These are phyloP conservation scores for Rotaria socialis DNA, from an alignment of 2,888 invertebrate species.

Conservation along the genomic window DNA sequence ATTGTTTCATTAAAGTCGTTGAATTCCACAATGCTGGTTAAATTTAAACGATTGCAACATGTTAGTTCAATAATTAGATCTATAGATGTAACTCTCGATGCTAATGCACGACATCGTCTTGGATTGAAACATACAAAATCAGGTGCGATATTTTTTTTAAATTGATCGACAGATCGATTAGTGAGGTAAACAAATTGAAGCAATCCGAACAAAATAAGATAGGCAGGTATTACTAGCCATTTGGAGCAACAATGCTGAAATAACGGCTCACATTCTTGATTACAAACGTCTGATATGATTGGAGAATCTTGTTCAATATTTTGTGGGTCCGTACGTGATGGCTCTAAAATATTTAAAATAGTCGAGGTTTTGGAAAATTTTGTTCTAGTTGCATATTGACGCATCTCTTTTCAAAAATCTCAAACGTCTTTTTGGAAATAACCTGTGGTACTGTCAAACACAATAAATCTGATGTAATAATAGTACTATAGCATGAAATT, in stretches of 20 bases:
- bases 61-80: background rate
- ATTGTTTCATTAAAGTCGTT: too few species aligned
- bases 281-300: too few species aligned
- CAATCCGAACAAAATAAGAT: background rate
- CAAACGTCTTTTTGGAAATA: too few species aligned
- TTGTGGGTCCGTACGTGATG: too few species aligned
- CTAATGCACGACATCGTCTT: background rate
- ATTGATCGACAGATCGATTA: background rate
- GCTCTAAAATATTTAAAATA: too few species aligned
- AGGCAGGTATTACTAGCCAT: background rate
- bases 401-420: too few species aligned
- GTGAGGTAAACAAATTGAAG: background rate
- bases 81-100: background rate
- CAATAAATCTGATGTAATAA: too few species aligned
- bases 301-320: too few species aligned
- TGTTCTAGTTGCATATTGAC: too few species aligned
- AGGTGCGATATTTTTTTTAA: background rate
- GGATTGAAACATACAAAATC: background rate
- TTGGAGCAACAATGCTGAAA: background rate
- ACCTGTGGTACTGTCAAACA: too few species aligned
- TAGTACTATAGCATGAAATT: too few species aligned
- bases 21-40: background rate
- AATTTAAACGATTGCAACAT: background rate
- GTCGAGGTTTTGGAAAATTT: too few species aligned
- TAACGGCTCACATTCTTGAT: background rate